Conservation (phyloP, 92 coral and sea anemone species). For the Umimayanthus chanpuru region DNA sequence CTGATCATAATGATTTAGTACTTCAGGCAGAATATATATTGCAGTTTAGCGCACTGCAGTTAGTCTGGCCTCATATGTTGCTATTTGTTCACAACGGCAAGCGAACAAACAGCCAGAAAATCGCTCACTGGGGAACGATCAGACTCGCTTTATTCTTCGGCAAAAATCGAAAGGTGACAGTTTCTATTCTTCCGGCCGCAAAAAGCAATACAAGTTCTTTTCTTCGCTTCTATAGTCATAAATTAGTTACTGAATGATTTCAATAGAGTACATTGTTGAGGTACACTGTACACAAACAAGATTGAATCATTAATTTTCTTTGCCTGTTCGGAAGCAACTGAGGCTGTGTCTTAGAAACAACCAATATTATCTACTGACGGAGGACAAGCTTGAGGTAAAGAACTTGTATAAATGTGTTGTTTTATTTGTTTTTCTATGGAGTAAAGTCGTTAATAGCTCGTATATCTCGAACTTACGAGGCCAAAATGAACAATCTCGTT, state of each 20-base stretch:
- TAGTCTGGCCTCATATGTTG: background rate
- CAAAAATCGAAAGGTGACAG: conserved; percentile 22
- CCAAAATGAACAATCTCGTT: background rate
- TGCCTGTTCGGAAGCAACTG: background rate
- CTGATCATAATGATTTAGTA: background rate
- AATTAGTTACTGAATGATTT: background rate
- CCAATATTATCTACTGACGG: background rate
- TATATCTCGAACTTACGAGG: too few relatives aligned
- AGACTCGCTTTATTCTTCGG: background rate
- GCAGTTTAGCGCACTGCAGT: background rate
- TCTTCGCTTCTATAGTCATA: conserved; percentile 12
- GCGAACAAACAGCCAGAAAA: background rate
- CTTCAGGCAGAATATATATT: background rate
- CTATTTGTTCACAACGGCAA: background rate
- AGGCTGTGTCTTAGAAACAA: background rate
- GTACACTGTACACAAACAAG: background rate
- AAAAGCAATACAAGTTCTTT: background rate
- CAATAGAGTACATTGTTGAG: background rate
- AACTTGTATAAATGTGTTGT: background rate
- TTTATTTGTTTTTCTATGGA: background rate
- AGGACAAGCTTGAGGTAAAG: background rate
- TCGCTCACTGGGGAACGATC: conserved; percentile 35
- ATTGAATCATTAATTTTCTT: background rate
- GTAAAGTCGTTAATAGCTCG: background rate
- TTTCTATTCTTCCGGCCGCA: background rate